phyloP scores from a whole-genome alignment of 2,113 vertebrate genomes.

The Thunnus maccoyii region DNA sequence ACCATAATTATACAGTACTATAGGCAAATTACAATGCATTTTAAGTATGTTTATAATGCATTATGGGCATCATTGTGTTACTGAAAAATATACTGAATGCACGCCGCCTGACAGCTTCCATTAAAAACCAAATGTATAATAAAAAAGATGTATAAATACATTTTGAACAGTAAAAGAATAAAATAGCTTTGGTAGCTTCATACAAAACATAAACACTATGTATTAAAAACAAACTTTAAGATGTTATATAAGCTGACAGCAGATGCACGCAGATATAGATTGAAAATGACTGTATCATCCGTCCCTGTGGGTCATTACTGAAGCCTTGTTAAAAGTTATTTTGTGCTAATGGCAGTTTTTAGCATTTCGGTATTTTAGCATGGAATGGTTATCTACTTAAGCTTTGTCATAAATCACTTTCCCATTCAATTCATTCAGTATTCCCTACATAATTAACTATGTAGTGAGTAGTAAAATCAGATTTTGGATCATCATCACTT shows the following conservation, averaged over 20 bases:
- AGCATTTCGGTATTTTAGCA: too few relatives aligned
- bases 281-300: too few relatives aligned
- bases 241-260: too few relatives aligned
- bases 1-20: too few relatives aligned
- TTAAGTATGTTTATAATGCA: too few relatives aligned
- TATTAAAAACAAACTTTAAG: too few relatives aligned
- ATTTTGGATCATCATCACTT: neutral
- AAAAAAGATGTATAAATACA: neutral
- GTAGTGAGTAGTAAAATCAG: neutral
- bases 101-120: neutral
- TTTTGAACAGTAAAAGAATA: neutral
- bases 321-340: too few relatives aligned
- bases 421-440: neutral
- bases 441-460: neutral
- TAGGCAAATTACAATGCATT: too few relatives aligned
- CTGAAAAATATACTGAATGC: neutral
- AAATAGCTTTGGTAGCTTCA: neutral
- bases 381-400: neutral
- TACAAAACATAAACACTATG: neutral
- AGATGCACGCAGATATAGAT: too few relatives aligned
- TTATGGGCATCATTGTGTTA: too few relatives aligned
- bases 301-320: too few relatives aligned
- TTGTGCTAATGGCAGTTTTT: too few relatives aligned
- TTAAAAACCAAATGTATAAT: neutral
- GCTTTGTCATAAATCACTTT: neutral